Evolutionary conservation across 1,140 invertebrate genomes (phyloP), one percentile per base, ranked within the genome.

Genomic region (Cataglyphis hispanica): DNA sequence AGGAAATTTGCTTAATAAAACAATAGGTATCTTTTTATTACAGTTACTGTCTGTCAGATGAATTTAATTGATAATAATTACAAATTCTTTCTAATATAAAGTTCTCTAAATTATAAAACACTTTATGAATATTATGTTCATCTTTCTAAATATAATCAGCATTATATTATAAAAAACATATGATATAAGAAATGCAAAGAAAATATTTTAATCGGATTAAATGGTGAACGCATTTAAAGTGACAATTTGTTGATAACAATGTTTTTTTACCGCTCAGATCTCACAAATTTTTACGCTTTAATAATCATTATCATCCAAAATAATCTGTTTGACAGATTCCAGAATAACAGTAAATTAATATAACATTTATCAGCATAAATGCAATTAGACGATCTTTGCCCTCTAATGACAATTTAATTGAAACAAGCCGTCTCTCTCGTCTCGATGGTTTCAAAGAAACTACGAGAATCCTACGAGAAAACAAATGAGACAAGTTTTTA

Each of bases 401-500:
- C 1, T 4, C 66, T 74, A 74, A 83, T 22, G 40, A 31, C 78
- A 61, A 40, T 83, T 60, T 83, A 83, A 83, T 74, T 74, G 67
- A 83, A 74, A 74, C 61, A 83, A 83, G 78, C 64, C 13, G n/a
- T 19, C 43, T 60, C 58, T 61, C 58, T 61, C 78, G 6, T 34
- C 16, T 13, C 64, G n/a, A 40, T 81, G 19, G 34, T 46, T 27
- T 34, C 43, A 70, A 81, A 81, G 60, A 81, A 70, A 81, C 78
- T 58, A 19, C 16, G 50, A 81, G 50, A 81, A 40, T 58, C 34
- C 66, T 25, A 81, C 22, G 66, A 53, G 25, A 31, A 81, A 50
- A 72, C 66, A 58, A 81, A 81, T 37, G 50, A 81, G 50, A 81
- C 78, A 43, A 60, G 34, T 70, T 81, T 70, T 70, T 70, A 56